Evolutionary conservation across 2,113 vertebrate genomes (phyloP).

Genomic region (Sigmodon hispidus): DNA sequence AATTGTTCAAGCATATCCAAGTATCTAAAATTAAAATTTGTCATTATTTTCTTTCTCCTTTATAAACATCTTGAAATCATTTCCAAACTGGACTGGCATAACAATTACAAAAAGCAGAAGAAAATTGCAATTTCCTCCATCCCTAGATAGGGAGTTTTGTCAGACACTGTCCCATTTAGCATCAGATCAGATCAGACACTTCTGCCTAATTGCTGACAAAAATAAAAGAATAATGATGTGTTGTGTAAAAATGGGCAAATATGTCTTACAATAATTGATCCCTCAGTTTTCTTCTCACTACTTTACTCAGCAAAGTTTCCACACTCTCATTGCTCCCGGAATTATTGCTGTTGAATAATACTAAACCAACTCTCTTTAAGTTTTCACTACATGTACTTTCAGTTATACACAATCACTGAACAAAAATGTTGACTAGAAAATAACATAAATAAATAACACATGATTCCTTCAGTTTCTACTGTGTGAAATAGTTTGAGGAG

Average conservation of each 20-base stretch:
- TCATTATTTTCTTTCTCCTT: conserved; percentile 48
- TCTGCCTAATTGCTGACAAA: conserved; percentile 34
- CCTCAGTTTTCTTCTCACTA: conserved; percentile 35
- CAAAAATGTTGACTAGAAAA: background rate
- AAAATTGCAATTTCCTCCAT: conserved; percentile 2
- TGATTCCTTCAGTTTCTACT: too few species aligned
- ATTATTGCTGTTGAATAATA: conserved; percentile 4
- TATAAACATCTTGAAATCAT: conserved; percentile 48
- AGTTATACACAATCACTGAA: background rate
- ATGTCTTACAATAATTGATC: conserved; percentile 14
- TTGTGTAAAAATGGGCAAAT: background rate
- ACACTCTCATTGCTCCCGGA: background rate
- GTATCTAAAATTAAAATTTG: conserved; percentile 44
- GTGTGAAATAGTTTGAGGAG: too few species aligned
- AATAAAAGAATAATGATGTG: background rate
- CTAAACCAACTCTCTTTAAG: background rate
- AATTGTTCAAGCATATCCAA: conserved; percentile 32
- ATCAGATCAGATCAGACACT: background rate
- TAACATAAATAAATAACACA: background rate
- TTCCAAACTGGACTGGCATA: conserved; percentile 14
- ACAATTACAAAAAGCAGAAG: background rate
- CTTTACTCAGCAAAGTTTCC: background rate
- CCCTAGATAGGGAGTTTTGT: background rate
- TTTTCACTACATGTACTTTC: background rate
- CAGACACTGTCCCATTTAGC: conserved; percentile 14